These are phyloP conservation scores for Mesorhabditis belari DNA, from an alignment of 2,888 invertebrate genomes.

Conservation along the genomic window DNA sequence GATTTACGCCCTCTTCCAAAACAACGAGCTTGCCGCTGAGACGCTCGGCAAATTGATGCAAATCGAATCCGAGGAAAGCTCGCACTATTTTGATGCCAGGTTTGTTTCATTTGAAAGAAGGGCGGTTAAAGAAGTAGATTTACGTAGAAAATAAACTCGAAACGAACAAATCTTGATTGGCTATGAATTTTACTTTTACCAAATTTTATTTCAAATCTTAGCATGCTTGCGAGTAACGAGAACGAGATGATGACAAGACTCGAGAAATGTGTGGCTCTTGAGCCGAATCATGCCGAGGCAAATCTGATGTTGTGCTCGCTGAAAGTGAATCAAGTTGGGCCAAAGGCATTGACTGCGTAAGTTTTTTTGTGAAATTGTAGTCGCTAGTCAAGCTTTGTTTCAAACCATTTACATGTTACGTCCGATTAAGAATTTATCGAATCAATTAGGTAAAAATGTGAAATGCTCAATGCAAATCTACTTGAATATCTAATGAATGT, in stretches of 20 bases:
- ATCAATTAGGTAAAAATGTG: too few relatives aligned
- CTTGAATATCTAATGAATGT: too few relatives aligned
- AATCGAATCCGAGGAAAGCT: conserved; percentile 4
- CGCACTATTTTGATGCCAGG: conserved; percentile 9
- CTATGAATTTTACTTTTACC: background rate
- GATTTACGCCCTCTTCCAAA: conserved; percentile 12
- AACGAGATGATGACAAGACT: conserved; percentile 7
- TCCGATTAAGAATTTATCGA: too few relatives aligned
- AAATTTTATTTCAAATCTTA: background rate
- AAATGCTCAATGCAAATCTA: too few relatives aligned
- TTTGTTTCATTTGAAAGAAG: too few relatives aligned
- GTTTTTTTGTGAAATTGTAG: too few relatives aligned
- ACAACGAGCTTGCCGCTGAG: conserved; percentile 1
- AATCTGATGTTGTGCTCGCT: conserved; percentile 11
- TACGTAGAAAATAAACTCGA: background rate
- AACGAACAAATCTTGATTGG: background rate
- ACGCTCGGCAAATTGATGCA: conserved; percentile 3
- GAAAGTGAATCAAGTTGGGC: conserved; percentile 4
- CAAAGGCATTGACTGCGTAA: conserved; percentile 1
- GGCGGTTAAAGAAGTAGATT: too few relatives aligned
- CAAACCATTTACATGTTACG: too few relatives aligned
- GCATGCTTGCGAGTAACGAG: conserved; percentile 4
- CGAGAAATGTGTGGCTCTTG: conserved; percentile 8
- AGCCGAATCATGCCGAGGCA: conserved; percentile 13
- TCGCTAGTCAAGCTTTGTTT: too few relatives aligned